Base-by-base conservation (phyloP, 1,140 invertebrate genomes). In the Caerostris extrusa region DNA sequence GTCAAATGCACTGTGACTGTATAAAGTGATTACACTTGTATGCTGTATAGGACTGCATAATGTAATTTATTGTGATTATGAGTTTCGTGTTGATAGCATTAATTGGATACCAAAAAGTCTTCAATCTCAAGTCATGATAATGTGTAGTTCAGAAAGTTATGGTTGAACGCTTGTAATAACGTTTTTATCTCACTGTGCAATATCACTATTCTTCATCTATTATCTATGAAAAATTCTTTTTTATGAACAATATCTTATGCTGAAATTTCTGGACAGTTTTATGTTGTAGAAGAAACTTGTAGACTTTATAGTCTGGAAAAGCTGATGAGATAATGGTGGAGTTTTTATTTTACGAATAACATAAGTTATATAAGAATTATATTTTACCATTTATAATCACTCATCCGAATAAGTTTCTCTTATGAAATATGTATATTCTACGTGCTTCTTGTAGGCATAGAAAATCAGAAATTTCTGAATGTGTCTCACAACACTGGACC, bases 1-100 rank as follows among this genome's bases (percentile, higher is more conserved):
- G 77, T 92, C 57, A 69, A 92, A 64, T 85, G 90, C 90, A 92
- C 90, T 64, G 57, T 81, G 90, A 91, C 71, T 91, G 90, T 92
- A 92, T n/a, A 85, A 64, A 83, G n/a, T 17, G 57, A 64, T 64
- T 57, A 85, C 90, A 82, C 90, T 71, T 57, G 61, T 77, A 77
- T 85, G 77, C 57, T 93, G 83, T 90, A 92, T 81, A 83, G 81
- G 55, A 53, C 8, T 91, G 71, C 55, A 69, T 93, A 60, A 81
- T 93, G 92, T 60, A 91, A 61, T 50, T 82, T 91, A 91, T 64
- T 86, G 82, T 92, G 82, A 92, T 69, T 86, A 82, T 92, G 50
- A 58, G 61, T 67, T 34, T 89, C 14, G 56, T 60, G 71, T 77
- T 50, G 71, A 77, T 77, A 77, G 50, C 12, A 50, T 77, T 34